Percentiles rank a stretch among this genome's conserved stretches.
These are phyloP conservation scores for Philopedon plagiatum DNA, from an alignment of 2,888 invertebrate species.

Conservation along the genomic window DNA sequence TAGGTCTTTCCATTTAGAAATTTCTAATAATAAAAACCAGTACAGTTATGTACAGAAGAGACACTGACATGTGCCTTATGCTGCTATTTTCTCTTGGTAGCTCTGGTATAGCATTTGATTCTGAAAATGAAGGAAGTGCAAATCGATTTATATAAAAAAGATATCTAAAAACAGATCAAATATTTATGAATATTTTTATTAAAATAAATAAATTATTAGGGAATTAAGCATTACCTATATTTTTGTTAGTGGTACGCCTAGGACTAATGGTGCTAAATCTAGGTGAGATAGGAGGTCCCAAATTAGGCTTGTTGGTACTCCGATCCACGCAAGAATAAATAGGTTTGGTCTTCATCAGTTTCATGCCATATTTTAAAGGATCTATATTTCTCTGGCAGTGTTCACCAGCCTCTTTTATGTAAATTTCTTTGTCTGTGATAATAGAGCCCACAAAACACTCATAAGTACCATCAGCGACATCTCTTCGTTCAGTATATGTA, in stretches of 20 bases:
- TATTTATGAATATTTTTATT: neutral
- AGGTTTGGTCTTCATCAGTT: conserved; percentile 69
- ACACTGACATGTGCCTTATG: conserved; percentile 6
- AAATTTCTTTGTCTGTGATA: conserved; percentile 73
- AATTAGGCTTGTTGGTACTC: conserved; percentile 32
- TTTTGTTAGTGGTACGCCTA: conserved; percentile 49
- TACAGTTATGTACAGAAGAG: neutral
- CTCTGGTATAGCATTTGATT: conserved; percentile 53
- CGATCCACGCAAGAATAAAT: conserved; percentile 62
- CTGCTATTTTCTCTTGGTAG: conserved; percentile 40
- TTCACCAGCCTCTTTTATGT: conserved; percentile 78
- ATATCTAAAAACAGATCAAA: neutral
- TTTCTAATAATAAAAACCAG: conserved; percentile 5
- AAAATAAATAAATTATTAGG: conserved; percentile 1
- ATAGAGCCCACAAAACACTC: conserved; percentile 79
- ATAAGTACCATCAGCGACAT: conserved; percentile 72
- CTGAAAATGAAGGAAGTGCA: conserved; percentile 49
- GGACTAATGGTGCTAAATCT: conserved; percentile 47
- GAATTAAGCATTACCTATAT: conserved; percentile 54
- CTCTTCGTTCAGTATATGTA: conserved; percentile 77
- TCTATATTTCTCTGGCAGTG: conserved; percentile 75
- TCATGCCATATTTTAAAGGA: conserved; percentile 75
- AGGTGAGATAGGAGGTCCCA: conserved; percentile 18
- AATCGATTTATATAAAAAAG: neutral
- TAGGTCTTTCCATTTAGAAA: conserved; percentile 10